These are phyloP conservation scores for Gopherus evgoodei DNA, from an alignment of 2,113 vertebrate genomes.

Conservation along the genomic window DNA sequence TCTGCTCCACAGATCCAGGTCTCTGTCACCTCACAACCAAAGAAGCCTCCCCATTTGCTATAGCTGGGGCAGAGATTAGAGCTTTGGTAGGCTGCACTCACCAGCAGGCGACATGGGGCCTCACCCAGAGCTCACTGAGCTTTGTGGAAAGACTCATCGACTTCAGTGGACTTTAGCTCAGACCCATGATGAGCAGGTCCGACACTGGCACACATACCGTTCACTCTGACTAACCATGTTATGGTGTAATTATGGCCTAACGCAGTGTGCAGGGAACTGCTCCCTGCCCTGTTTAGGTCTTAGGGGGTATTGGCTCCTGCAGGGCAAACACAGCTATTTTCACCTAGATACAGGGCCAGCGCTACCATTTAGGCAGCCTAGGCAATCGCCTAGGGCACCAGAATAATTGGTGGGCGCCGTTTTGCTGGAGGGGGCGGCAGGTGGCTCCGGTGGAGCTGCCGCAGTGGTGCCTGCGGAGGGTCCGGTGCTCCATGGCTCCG, in stretches of 20 bases:
- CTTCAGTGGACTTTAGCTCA: neutral
- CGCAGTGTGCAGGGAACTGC: neutral
- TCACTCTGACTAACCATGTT: neutral
- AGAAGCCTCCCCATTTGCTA: neutral
- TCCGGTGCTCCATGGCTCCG: no score
- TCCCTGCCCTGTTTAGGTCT: neutral
- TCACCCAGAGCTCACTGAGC: neutral
- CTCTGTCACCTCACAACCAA: neutral
- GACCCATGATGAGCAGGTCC: neutral
- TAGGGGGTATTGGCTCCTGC: neutral
- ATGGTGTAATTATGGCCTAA: neutral
- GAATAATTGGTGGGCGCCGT: no score
- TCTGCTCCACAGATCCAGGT: constrained; percentile 9
- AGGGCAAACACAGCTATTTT: neutral
- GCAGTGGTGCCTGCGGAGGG: no score
- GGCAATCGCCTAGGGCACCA: no score
- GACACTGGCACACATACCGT: no score
- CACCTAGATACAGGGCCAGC: constrained; percentile 4
- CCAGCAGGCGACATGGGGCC: neutral
- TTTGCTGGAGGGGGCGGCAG: no score
- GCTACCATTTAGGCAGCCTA: no score
- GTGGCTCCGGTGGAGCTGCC: no score
- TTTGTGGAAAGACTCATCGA: neutral
- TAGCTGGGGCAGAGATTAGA: neutral
- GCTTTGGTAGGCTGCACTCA: neutral